Percentiles rank a stretch among this genome's conserved stretches.
These are phyloP conservation scores for Glossophaga mutica DNA, from an alignment of 2,797 vertebrate genomes.

Conservation along the genomic window DNA sequence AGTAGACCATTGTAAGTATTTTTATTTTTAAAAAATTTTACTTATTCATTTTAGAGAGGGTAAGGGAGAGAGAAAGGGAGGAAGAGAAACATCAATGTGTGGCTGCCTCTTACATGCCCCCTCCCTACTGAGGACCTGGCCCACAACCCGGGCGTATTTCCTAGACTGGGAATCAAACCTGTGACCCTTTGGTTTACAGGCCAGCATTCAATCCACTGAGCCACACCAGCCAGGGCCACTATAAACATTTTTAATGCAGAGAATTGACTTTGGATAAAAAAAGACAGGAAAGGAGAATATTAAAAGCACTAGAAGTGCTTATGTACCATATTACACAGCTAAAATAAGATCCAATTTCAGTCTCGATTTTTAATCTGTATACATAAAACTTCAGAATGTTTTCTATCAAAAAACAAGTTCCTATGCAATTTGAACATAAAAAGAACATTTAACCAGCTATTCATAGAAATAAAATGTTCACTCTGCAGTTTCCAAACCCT, in stretches of 20 bases:
- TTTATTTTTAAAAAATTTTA: neutral
- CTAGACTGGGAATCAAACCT: neutral
- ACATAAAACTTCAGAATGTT: constrained; percentile 44
- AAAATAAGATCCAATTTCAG: constrained; percentile 36
- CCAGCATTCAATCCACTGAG: too few relatives aligned
- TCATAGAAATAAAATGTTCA: constrained; percentile 43
- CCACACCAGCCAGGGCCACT: too few relatives aligned
- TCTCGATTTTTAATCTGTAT: constrained; percentile 35
- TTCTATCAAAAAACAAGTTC: constrained; percentile 43
- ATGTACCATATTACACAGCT: neutral
- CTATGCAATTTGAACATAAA: constrained; percentile 22
- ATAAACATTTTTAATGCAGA: neutral
- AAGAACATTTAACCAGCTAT: constrained; percentile 46
- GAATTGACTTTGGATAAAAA: constrained; percentile 3
- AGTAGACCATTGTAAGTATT: neutral
- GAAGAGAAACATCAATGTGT: neutral
- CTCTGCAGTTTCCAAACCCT: neutral
- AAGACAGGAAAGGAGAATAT: neutral
- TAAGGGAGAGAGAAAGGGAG: neutral
- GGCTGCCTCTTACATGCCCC: too few relatives aligned
- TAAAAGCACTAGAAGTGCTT: neutral
- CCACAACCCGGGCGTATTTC: neutral
- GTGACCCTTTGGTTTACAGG: too few relatives aligned
- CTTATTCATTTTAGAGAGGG: too few relatives aligned
- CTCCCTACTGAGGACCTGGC: too few relatives aligned